Percentiles rank a stretch among this genome's conserved stretches.
phyloP scores from a whole-genome alignment of 2,888 invertebrate species.

The Eupithecia subumbrata region DNA sequence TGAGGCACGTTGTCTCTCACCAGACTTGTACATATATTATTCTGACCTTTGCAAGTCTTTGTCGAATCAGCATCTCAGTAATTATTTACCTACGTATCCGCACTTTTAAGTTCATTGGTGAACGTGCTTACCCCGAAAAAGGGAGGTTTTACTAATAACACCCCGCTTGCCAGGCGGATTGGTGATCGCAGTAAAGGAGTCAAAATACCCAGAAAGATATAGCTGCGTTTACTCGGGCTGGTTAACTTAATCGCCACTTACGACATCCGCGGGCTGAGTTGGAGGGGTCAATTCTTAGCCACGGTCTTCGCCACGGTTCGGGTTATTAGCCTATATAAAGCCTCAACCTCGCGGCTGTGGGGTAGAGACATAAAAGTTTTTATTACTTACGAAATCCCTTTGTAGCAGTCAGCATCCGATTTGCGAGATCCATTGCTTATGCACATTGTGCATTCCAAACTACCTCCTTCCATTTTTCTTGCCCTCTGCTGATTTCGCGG shows the following conservation, averaged over 20 bases:
- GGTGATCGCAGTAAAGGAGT: no score
- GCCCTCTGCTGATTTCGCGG: conserved; percentile 1
- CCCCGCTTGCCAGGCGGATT: no score
- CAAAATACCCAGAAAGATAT: neutral
- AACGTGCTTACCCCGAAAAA: neutral
- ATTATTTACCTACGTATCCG: neutral
- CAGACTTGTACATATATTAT: neutral
- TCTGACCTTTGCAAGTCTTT: neutral
- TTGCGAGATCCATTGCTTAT: conserved; percentile 46
- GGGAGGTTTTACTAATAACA: no score
- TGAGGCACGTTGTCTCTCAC: neutral
- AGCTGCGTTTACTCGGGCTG: neutral
- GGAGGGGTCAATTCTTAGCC: neutral
- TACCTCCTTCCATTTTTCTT: neutral
- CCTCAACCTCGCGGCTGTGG: no score
- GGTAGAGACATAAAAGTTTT: no score
- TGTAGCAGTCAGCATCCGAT: conserved; percentile 55
- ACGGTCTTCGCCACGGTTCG: neutral
- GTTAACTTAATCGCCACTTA: neutral
- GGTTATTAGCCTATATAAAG: no score
- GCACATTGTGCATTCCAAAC: conserved; percentile 57
- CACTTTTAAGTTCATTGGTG: neutral
- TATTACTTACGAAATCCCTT: conserved; percentile 54
- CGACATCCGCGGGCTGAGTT: neutral
- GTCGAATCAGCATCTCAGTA: neutral